Conservation (phyloP, 2,113 vertebrate genomes). For the Etia nguti region DNA sequence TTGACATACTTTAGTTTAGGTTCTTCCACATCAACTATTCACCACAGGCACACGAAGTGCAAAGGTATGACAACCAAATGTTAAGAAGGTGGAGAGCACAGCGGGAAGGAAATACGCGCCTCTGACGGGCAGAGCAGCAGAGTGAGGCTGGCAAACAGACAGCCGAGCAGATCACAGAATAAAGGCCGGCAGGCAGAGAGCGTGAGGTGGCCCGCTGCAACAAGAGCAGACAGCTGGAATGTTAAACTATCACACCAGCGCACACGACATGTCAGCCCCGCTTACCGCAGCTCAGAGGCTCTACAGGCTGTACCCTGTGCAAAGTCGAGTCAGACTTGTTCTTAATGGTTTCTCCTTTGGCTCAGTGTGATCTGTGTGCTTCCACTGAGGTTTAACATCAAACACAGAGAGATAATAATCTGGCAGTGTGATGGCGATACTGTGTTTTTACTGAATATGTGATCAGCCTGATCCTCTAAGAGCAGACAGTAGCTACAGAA, state of each 20-base stretch:
- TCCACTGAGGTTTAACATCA: neutral
- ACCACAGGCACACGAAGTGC: neutral
- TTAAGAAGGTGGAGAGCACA: neutral
- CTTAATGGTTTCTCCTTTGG: neutral
- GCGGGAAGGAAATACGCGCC: neutral
- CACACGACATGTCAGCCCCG: neutral
- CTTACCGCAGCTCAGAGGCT: slow-evolving; percentile 3
- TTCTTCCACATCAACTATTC: neutral
- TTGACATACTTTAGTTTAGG: neutral
- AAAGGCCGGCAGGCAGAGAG: slow-evolving; percentile 19
- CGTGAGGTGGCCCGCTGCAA: slow-evolving; percentile 20
- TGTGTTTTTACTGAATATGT: neutral
- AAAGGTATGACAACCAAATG: neutral
- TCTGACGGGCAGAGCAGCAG: neutral
- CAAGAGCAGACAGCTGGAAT: slow-evolving; percentile 45
- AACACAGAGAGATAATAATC: neutral
- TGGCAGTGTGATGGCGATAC: neutral
- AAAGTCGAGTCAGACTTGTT: neutral
- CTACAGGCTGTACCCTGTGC: neutral
- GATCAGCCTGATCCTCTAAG: neutral
- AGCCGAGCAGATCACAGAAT: neutral
- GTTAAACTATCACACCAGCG: slow-evolving; percentile 23
- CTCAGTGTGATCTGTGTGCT: neutral
- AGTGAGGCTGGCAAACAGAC: slow-evolving; percentile 3
- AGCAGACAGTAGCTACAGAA: neutral